These are phyloP conservation scores for Anthopleura sola DNA, from an alignment of 64 coral and sea anemone species.

Conservation along the genomic window DNA sequence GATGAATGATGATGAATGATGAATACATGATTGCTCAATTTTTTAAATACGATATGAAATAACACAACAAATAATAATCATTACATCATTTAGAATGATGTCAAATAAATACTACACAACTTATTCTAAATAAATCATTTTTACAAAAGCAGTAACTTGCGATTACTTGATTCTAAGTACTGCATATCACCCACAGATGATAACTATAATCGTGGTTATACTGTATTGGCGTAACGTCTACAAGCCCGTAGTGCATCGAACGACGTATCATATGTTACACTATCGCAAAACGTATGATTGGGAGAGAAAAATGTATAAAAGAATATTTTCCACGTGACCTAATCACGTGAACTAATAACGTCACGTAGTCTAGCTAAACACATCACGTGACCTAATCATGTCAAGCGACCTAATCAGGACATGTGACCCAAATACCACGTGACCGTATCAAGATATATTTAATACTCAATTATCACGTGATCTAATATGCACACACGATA, in stretches of 20 bases:
- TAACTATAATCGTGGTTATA: not conserved
- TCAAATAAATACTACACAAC: not conserved
- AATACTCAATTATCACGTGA: no score
- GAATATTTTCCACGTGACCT: not conserved
- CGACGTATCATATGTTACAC: no score
- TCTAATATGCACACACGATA: no score
- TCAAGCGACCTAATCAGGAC: no score
- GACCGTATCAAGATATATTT: no score
- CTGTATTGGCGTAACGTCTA: not conserved
- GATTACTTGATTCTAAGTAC: not conserved
- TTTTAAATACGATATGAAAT: no score
- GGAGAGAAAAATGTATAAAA: no score
- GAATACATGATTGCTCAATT: not conserved
- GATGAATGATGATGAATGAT: not conserved
- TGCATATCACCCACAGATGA: not conserved
- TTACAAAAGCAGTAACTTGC: not conserved
- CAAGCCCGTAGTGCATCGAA: not conserved
- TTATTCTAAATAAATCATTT: conserved; percentile 4
- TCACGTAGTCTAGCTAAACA: not conserved
- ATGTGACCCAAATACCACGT: no score
- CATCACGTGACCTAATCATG: not conserved
- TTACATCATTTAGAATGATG: not conserved
- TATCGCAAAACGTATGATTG: no score
- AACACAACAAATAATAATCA: conserved; percentile 4
- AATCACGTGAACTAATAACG: not conserved